Base-by-base conservation (phyloP, 2,888 invertebrate genomes). In the Tuta absoluta region DNA sequence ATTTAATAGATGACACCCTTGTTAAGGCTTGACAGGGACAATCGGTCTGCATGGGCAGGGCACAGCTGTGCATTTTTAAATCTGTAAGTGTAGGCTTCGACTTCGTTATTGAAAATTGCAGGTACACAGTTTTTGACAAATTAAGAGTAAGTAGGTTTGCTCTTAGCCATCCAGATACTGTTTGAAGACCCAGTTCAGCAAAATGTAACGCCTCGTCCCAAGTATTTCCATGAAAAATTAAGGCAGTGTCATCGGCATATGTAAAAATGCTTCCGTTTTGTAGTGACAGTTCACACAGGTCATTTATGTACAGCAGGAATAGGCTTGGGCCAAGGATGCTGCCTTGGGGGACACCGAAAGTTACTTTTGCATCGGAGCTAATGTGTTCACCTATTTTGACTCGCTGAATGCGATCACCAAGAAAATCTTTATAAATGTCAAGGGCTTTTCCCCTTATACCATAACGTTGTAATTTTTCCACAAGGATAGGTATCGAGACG, bases 21-120 rank as follows among this genome's bases (percentile, higher is more conserved):
- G 10, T 0, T n/a, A 57, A 14, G 11, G 28, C 14, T n/a, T 24
- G 4, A 57, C 56, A 57, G 1, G 5, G 2, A 28, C 56, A 57
- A n/a, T 23, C 4, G 5, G 4, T 17, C 1, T 17, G 28, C 5
- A 28, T 28, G 5, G 28, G 8, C 7, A 14, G 10, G 2, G 0
- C 12, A n/a, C 56, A 57, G n/a, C 24, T 57, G n/a, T 57, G 56
- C 12, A 57, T 57, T 33, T 57, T 45, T n/a, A 45, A 2, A 1
- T 45, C n/a, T n/a, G 5, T 1, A n/a, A n/a, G n/a, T 5, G 14
- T 45, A 45, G 14, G n/a, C 5, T n/a, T 45, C 1, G 14, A n/a
- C 5, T 45, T 45, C 14, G 1, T 14, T 1, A 45, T n/a, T 5
- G n/a, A n/a, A 5, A n/a, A 45, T 5, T 5, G 17, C 5, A 45